phyloP scores from a whole-genome alignment of 37 sponge, comb jelly and placozoan genomes.

The Dysidea cf. avara region DNA sequence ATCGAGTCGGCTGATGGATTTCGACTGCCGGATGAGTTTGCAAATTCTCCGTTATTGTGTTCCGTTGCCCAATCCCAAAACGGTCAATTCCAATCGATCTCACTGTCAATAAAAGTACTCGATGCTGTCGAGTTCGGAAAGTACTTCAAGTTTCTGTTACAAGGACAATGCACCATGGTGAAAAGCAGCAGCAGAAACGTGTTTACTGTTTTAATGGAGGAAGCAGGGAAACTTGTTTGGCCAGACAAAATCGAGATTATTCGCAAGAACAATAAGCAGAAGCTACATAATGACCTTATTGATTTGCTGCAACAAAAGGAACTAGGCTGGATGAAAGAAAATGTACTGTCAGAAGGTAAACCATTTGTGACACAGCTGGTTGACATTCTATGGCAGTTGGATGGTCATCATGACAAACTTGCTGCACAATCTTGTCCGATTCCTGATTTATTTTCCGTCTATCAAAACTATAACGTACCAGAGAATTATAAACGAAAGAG shows the following conservation, averaged over 20 bases:
- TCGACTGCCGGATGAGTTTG: background rate
- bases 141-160: constrained; percentile 2
- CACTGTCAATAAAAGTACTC: background rate
- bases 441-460: background rate
- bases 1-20: constrained; percentile 11
- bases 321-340: constrained; percentile 11
- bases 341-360: background rate
- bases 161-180: no score
- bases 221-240: constrained; percentile 2
- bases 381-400: constrained; percentile 6
- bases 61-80: background rate
- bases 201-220: constrained; percentile 1
- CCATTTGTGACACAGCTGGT: background rate
- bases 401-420: constrained; percentile 3
- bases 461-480: background rate
- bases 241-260: constrained; percentile 13
- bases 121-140: constrained; percentile 22
- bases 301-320: constrained; percentile 2
- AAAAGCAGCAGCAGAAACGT: background rate
- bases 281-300: constrained; percentile 10
- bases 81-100: constrained; percentile 8
- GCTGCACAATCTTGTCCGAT: constrained; percentile 10
- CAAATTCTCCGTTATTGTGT: constrained; percentile 10
- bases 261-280: constrained; percentile 4
- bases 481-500: background rate